Percentiles rank a stretch among this genome's conserved stretches.
Conservation (phyloP, 2,113 vertebrate genomes). For the Desmodus rotundus region DNA sequence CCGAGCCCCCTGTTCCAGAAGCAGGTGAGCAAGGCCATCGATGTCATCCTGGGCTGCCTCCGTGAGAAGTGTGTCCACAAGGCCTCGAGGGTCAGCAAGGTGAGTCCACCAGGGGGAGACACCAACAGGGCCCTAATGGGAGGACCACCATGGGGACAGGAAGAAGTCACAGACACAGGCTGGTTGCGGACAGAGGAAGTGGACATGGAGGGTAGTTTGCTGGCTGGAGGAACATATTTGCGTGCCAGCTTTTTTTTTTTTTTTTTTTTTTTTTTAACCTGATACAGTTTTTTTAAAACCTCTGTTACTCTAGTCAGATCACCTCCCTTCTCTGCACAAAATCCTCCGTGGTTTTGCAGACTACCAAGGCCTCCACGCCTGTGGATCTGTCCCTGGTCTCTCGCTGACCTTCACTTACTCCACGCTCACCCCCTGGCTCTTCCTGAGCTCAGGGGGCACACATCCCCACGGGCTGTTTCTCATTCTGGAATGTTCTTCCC, state of each 20-base stretch:
- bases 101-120: background rate
- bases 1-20: background rate
- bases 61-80: background rate
- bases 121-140: fast-evolving
- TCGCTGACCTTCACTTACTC: background rate
- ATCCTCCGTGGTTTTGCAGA: background rate
- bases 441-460: background rate
- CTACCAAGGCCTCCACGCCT: too few relatives aligned
- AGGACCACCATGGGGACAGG: background rate
- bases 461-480: background rate
- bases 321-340: background rate
- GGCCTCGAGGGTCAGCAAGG: constrained; percentile 42
- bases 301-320: background rate
- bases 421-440: background rate
- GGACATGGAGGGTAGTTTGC: background rate
- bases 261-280: background rate
- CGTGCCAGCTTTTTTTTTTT: background rate
- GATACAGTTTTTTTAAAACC: background rate
- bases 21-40: background rate
- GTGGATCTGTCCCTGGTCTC: background rate
- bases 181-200: fast-evolving
- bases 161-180: background rate
- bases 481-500: background rate
- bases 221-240: background rate
- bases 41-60: constrained; percentile 25